Percentiles rank a stretch among this genome's conserved stretches.
These are phyloP conservation scores for Fregata magnificens DNA, from an alignment of 2,113 vertebrate genomes.

Conservation along the genomic window DNA sequence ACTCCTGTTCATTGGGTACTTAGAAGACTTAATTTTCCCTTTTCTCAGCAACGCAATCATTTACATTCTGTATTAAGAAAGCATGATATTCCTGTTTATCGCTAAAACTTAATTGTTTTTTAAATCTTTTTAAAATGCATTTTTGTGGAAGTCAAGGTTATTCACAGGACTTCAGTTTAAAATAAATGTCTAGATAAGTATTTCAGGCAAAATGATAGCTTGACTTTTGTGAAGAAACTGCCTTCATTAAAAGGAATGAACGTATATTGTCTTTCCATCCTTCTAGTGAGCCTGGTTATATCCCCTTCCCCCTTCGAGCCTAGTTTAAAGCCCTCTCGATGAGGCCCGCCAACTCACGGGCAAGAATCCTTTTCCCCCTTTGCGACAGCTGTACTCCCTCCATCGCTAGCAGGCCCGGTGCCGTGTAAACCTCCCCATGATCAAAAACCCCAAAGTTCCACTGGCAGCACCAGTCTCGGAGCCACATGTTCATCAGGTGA, in stretches of 20 bases:
- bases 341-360: too few relatives aligned
- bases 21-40: slow-evolving; percentile 51
- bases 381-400: too few relatives aligned
- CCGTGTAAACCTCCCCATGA: too few relatives aligned
- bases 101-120: background rate
- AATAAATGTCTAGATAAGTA: background rate
- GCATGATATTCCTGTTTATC: slow-evolving; percentile 35
- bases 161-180: background rate
- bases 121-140: background rate
- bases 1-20: slow-evolving; percentile 48
- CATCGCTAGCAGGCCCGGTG: too few relatives aligned
- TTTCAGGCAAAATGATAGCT: background rate
- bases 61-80: slow-evolving; percentile 59
- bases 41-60: slow-evolving; percentile 50
- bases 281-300: too few relatives aligned
- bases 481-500: too few relatives aligned
- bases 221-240: background rate
- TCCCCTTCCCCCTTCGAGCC: too few relatives aligned
- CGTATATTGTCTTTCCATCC: background rate
- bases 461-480: too few relatives aligned
- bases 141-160: slow-evolving; percentile 9
- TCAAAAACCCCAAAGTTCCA: too few relatives aligned
- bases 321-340: too few relatives aligned
- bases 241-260: background rate
- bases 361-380: too few relatives aligned